These are phyloP conservation scores for Pseudotriccus pelzelni DNA, from an alignment of 2,797 vertebrate species.

Conservation along the genomic window DNA sequence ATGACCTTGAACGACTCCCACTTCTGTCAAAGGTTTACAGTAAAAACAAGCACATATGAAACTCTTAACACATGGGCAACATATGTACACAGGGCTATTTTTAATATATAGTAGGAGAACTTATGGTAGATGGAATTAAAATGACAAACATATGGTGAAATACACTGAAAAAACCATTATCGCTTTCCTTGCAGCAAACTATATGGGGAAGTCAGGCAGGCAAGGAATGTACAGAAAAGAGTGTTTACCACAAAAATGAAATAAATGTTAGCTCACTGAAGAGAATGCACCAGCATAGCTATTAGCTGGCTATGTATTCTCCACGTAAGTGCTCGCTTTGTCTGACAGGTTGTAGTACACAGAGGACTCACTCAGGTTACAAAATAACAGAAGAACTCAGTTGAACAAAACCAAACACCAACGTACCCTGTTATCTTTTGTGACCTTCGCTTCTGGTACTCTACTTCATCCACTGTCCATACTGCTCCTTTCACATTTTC, in stretches of 20 bases:
- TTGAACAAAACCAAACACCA: slow-evolving; percentile 66
- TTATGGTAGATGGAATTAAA: slow-evolving; percentile 54
- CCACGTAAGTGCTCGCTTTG: slow-evolving; percentile 46
- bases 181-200: slow-evolving; percentile 2
- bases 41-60: slow-evolving; percentile 30
- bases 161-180: slow-evolving; percentile 26
- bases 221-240: slow-evolving; percentile 34
- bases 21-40: slow-evolving; percentile 47
- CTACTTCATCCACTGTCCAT: slow-evolving; percentile 98
- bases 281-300: slow-evolving; percentile 46
- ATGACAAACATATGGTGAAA: slow-evolving; percentile 63
- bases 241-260: slow-evolving; percentile 44
- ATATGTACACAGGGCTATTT: slow-evolving; percentile 48
- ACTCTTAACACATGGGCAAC: slow-evolving; percentile 58
- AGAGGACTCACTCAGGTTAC: slow-evolving; percentile 54
- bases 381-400: slow-evolving; percentile 65
- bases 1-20: slow-evolving; percentile 59
- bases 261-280: slow-evolving; percentile 59
- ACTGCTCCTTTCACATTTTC: slow-evolving; percentile 99
- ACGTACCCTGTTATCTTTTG: slow-evolving; percentile 99
- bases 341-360: slow-evolving; percentile 54
- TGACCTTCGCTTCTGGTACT: slow-evolving; percentile 99
- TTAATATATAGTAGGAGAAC: slow-evolving; percentile 46
- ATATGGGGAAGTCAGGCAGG: neutral
- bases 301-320: slow-evolving; percentile 41